Evolutionary conservation across 2,888 invertebrate genomes (phyloP), one percentile per base, ranked within the genome.

Genomic region (Autographa gamma): DNA sequence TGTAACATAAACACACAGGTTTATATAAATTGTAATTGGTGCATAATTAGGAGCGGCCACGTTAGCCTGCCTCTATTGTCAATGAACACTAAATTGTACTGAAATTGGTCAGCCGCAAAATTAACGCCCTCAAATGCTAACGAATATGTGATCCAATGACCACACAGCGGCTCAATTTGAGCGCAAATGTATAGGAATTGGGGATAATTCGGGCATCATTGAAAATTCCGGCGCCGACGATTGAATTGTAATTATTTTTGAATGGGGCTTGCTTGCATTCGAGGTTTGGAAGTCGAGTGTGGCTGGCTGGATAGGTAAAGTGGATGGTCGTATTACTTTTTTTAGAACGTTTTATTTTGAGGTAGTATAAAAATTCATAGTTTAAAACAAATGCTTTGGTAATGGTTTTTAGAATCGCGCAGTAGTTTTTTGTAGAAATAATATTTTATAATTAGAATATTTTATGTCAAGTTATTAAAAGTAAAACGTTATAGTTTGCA

Each of bases 81-180:
- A 75, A 73, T 74, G 64, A 48, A 69, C 71, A 72, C 69, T 79
- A 86, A 86, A 88, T 85, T 85, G 85, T 80, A 63, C 85, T 74
- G 71, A 85, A 86, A 81, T 88, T 83, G 84, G 85, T 81, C 68
- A 73, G 70, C 87, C 86, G 73, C 87, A 85, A 84, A 86, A 88
- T 88, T 84, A 86, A 87, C 81, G 80, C 79, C 80, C 81, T 76
- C 77, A 77, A 85, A 86, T 83, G 82, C 85, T 86, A 88, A 88
- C 86, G 88, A 85, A 87, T 86, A 77, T 80, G 86, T 80, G 85
- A 85, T 80, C 82, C 76, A 48, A 31, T 9, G 60, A 66, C 79
- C 80, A 72, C 76, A 70, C 71, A 63, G 72, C 68, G 77, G 79
- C 60, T 64, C 69, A 81, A 80, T 84, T 83, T 80, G 56, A 75